Evolutionary conservation across 2,888 invertebrate species (phyloP).

Genomic region (Lottia scabra): DNA sequence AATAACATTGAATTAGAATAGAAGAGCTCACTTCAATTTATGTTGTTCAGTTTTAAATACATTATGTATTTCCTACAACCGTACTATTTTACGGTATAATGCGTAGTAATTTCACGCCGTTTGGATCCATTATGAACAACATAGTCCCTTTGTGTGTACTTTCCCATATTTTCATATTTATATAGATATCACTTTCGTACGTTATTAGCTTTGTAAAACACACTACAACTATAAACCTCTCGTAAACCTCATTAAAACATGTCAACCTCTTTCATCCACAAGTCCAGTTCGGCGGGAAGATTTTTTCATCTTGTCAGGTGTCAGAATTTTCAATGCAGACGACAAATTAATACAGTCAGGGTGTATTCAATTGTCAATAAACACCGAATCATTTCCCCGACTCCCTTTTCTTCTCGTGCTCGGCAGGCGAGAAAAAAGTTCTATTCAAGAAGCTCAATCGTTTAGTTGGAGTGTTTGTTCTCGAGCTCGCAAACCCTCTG

Average conservation of each 20-base stretch:
- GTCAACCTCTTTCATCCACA: constrained; percentile 5
- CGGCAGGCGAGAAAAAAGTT: constrained; percentile 2
- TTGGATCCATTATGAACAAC: neutral
- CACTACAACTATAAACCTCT: constrained; percentile 9
- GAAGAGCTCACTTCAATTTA: no score
- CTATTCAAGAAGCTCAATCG: constrained; percentile 9
- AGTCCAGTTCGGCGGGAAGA: constrained; percentile 9
- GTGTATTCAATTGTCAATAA: constrained; percentile 21
- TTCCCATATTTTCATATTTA: neutral
- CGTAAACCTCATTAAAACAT: constrained; percentile 10
- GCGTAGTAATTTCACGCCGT: constrained; percentile 4
- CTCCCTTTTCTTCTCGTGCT: constrained; percentile 3
- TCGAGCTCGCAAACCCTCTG: constrained; percentile 3
- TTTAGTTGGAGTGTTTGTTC: constrained; percentile 13
- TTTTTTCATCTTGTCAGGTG: constrained; percentile 22
- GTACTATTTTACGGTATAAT: neutral
- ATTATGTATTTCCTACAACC: no score
- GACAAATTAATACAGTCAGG: constrained; percentile 23
- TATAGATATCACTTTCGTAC: neutral
- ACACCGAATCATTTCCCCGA: constrained; percentile 16
- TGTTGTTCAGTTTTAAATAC: no score
- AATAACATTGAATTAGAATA: no score
- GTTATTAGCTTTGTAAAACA: constrained; percentile 3
- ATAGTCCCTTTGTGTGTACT: neutral
- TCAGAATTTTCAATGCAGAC: constrained; percentile 12